Base-by-base conservation (phyloP, 2,113 vertebrate species). In the Spermophilus dauricus region DNA sequence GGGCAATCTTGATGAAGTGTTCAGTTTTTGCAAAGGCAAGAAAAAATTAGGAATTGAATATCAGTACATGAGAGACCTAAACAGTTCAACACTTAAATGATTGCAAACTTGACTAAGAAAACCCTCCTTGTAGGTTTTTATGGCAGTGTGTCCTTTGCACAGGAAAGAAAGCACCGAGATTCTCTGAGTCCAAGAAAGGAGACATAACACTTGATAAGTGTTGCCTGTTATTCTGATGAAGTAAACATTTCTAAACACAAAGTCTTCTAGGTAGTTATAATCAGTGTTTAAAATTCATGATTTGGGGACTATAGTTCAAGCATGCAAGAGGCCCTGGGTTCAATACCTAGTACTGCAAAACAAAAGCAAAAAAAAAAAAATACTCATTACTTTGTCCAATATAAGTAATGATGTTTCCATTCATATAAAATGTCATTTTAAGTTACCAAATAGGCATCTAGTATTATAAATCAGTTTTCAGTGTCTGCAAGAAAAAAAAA, bases 51-150 rank as follows among this genome's bases (percentile, higher is more conserved):
- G 97, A 98, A 97, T 98, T 98, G 97, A 95, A 97, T 98, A 96
- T 98, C 97, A 98, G 95, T 96, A 98, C 96, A 95, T 92, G 92
- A 98, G 94, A 98, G 96, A 97, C 95, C 96, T 98, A 97, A 53
- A 84, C 93, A 98, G 97, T 97, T 98, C 92, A 94, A 86, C 89
- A 92, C 95, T 94, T 97, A 98, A 97, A 98, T 87, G 96, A 98
- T 96, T 98, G 85, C 94, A 98, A 94, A 95, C 96, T 93, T 96
- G 89, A 97, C 97, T 97, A 97, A 97, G 96, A 98, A 98, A 98
- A 98, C 98, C 93, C 96, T 85, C 97, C 95, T 84, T 72, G 93
- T 92, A 61, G 97, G 12, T 91, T 98, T 97, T 98, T 88, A 97
- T 97, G 93, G 94, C 77, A 96, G 92, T 89, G 86, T 98, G 86